These are phyloP conservation scores for Ardeotis arabs DNA, from an alignment of 2,113 vertebrate species.

Conservation along the genomic window DNA sequence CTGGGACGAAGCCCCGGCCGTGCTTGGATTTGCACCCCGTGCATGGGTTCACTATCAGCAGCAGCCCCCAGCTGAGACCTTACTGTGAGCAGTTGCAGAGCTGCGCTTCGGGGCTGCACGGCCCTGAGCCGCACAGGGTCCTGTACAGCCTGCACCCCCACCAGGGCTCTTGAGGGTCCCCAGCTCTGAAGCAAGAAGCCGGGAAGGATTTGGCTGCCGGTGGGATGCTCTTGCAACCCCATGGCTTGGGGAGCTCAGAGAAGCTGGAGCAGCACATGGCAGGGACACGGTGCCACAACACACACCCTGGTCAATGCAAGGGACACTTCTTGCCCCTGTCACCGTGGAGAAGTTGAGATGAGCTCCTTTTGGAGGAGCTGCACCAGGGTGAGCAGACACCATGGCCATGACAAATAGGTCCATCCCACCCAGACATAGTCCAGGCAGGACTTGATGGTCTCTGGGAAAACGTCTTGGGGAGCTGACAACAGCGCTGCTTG, in stretches of 20 bases:
- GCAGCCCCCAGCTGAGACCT: neutral
- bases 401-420: neutral
- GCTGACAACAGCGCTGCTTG: neutral
- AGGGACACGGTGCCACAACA: neutral
- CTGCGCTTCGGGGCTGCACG: neutral
- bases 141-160: neutral
- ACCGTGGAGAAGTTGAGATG: rapidly evolving
- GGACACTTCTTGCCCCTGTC: neutral
- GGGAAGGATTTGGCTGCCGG: neutral
- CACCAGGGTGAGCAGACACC: neutral
- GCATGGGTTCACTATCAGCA: neutral
- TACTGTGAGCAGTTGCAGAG: neutral
- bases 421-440: neutral
- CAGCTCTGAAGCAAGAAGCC: neutral
- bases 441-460: neutral
- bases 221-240: neutral
- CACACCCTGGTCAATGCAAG: no score
- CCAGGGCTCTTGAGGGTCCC: neutral
- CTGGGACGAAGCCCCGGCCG: rapidly evolving
- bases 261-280: neutral
- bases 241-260: neutral
- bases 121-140: neutral
- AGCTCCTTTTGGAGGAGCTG: rapidly evolving
- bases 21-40: neutral
- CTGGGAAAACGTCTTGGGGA: neutral